Evolutionary conservation across 2,888 invertebrate genomes (phyloP), one percentile per base, ranked within the genome.

Genomic region (Apotomis betuletana): DNA sequence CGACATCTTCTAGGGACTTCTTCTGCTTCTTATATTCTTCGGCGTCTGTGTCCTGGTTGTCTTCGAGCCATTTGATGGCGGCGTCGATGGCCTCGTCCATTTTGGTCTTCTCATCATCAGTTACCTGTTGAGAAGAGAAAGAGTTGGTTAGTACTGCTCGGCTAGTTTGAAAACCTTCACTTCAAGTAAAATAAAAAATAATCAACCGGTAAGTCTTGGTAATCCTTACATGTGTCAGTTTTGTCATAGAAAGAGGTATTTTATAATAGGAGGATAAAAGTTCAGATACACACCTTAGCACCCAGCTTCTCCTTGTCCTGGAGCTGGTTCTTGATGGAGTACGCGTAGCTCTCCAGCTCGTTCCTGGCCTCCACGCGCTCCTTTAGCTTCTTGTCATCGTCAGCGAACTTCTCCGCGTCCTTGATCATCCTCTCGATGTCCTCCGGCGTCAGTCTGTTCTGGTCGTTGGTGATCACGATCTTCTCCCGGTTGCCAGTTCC

Each of bases 341-440:
- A 99, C 0, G 98, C 98, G 82, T 99, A 99, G 72, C 98, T 97
- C 91, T 99, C 99, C 69, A 99, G 94, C 86, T 99, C 99, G 88
- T 99, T 99, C 78, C 98, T 96, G 4, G 99, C 96, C 87, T 99
- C 99, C 4, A 99, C 98, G 67, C 97, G 95, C 90, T 99, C 98
- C 93, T 98, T 98, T 77, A 98, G 94, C 90, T 98, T 98, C 94
- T 99, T 99, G 92, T 99, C 99, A 79, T 99, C 99, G 84, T 99
- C 99, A 15, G 99, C 98, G 92, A 99, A 99, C 90, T 98, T 98
- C 93, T 99, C 99, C 0, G 99, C 99, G 86, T 99, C 99, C 91
- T 97, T 97, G 90, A 99, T 99, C 99, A 99, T 99, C 75, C 98
- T 95, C 86, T 99, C 99, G 79, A 99, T 99, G 83, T 99, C 99